Base-by-base conservation (phyloP, 2,113 vertebrate species). In the Morphnarchus princeps region DNA sequence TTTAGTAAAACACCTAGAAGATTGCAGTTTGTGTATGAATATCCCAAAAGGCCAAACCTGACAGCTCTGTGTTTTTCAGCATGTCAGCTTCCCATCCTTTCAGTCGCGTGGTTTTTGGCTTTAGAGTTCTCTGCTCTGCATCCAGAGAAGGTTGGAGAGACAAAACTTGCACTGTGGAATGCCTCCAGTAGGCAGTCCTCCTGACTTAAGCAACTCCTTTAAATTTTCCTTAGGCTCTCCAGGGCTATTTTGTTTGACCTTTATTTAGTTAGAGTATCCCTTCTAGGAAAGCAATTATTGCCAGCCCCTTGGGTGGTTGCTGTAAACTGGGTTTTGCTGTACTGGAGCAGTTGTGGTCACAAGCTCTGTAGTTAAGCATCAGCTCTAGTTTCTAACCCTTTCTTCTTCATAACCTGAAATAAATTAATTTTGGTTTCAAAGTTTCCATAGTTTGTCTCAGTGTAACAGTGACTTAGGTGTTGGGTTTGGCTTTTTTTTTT, bases 261-360 rank as follows among this genome's bases (percentile, higher is more conserved):
- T 93, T 93, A 9, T 82, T 88, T 63, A 52, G 83, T 10, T 76
- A 16, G 84, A 94, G 65, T 79, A 76, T 79, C 82, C 87, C 89
- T 93, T 84, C 38, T n/a, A 95, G 83, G 82, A 94, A 84, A 62
- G 76, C 71, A 94, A 58, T 95, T 95, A 83, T 54, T 90, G 78
- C 28, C 90, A 74, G 70, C 81, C 89, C 88, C 88, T 55, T 42
- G 67, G 71, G 90, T 90, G 73, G 57, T 22, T 87, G 89, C 49
- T 83, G 47, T 80, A 62, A 90, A 79, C 45, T 12, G 0, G 57
- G 36, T 84, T 74, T 94, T 3, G 8, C 67, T 83, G 77, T 59
- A 25, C 74, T 34, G 67, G 83, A 92, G 90, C 79, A 49, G 40
- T 77, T 58, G 82, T 73, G 86, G 88, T 52, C 79, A 34, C 65